Base-by-base conservation (phyloP, 1,140 invertebrate genomes). In the Trypoxylus dichotomus region DNA sequence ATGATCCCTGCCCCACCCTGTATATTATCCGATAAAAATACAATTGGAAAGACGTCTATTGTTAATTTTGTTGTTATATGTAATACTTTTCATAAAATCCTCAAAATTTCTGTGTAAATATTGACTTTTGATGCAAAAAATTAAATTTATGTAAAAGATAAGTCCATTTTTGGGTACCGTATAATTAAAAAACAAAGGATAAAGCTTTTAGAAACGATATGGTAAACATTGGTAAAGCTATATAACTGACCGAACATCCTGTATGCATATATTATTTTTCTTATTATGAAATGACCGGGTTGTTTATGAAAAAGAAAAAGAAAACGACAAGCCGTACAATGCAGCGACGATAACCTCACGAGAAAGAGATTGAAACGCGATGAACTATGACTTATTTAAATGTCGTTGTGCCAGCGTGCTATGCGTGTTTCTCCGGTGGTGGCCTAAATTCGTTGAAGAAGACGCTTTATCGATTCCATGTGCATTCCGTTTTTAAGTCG, bases 341-440 rank as follows among this genome's bases (percentile, higher is more conserved):
- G 27, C 3, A 24, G 21, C 21, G 24, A n/a, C 24, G 60, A 68
- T 68, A 68, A 68, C 60, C 60, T 29, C 60, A 68, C 60, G 60
- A 68, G 60, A 25, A 37, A 15, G 60, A 68, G 60, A 68, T 68
- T 27, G 60, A 68, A 24, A 68, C 60, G 19, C 27, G 60, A 68
- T 68, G 60, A 68, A 68, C 60, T 68, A 68, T 68, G 60, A 24
- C 60, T 68, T 68, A 68, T 68, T 68, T 68, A 68, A 68, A 68
- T 68, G 60, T 68, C 60, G 60, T 68, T 68, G 60, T 13, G 60
- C 60, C 24, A 11, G 21, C 47, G n/a, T n/a, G 47, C 19, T 54
- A 15, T 19, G 15, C 47, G 60, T 29, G 27, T 68, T 68, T 68
- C 60, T 68, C 7, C 60, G 27, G 21, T 29, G 60, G 60, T 68